Conservation (phyloP, 2,113 vertebrate species). For the Pachypanchax playfairii region DNA sequence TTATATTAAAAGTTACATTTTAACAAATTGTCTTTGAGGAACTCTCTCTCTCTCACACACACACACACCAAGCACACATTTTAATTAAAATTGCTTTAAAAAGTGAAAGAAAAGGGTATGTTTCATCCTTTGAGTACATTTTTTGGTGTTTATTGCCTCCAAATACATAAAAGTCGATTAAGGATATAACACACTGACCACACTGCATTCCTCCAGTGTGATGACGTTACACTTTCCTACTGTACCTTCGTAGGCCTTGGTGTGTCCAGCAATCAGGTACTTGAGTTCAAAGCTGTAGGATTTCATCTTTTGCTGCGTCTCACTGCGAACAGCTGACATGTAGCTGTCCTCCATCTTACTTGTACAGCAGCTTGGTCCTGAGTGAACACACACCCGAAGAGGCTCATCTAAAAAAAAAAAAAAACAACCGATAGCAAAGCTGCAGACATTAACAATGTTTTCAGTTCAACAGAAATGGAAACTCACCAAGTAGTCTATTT, state of each 20-base stretch:
- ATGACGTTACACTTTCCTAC: not conserved
- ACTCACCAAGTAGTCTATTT: too few relatives aligned
- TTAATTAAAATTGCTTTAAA: too few relatives aligned
- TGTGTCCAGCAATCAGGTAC: slow-evolving; percentile 84
- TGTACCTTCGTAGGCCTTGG: slow-evolving; percentile 86
- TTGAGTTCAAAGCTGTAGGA: slow-evolving; percentile 90
- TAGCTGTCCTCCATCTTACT: slow-evolving; percentile 93
- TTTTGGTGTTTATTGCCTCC: not conserved
- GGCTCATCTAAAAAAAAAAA: slow-evolving; percentile 77
- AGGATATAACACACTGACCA: not conserved
- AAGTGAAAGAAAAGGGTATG: too few relatives aligned
- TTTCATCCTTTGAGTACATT: too few relatives aligned
- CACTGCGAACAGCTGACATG: slow-evolving; percentile 85
- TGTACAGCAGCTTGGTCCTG: slow-evolving; percentile 87
- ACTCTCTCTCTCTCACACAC: too few relatives aligned
- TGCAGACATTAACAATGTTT: too few relatives aligned
- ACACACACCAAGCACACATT: not conserved
- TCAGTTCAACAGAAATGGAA: too few relatives aligned
- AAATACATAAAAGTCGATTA: not conserved
- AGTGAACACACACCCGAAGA: slow-evolving; percentile 85
- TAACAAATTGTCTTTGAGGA: not conserved
- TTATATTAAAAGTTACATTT: too few relatives aligned
- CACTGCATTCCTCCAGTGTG: not conserved
- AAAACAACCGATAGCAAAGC: not conserved
- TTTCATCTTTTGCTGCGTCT: slow-evolving; percentile 86